phyloP scores from a whole-genome alignment of 2,888 invertebrate genomes.

The Phrixothrix hirtus region DNA sequence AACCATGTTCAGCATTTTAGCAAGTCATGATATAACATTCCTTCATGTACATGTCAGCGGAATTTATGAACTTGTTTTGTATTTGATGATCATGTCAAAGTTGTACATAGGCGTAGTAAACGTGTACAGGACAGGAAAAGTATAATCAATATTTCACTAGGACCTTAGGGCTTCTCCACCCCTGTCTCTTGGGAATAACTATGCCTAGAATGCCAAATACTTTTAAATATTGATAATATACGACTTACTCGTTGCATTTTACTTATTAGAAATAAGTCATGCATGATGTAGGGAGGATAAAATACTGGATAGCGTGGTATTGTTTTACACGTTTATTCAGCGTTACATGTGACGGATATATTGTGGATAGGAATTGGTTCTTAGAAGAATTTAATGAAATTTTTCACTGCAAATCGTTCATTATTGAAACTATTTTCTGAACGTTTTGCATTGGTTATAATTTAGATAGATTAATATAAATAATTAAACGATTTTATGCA shows the following conservation, averaged over 20 bases:
- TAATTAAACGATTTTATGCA: no score
- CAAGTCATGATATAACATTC: no score
- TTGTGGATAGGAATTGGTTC: no score
- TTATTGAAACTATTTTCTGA: no score
- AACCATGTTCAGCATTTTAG: background rate
- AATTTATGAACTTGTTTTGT: conserved; percentile 27
- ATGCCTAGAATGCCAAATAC: conserved; percentile 49
- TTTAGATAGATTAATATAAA: no score
- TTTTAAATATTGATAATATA: conserved; percentile 42
- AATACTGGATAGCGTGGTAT: no score
- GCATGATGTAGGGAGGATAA: no score
- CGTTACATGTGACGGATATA: no score
- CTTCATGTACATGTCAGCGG: background rate
- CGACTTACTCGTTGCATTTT: conserved; percentile 32
- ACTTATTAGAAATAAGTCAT: conserved; percentile 17
- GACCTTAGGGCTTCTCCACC: conserved; percentile 47
- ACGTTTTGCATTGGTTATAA: no score
- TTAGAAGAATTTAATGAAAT: no score
- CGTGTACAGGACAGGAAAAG: conserved; percentile 42
- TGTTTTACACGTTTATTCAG: no score
- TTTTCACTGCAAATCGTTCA: no score
- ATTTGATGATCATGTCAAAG: conserved; percentile 35
- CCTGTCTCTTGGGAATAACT: conserved; percentile 45
- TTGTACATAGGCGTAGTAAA: conserved; percentile 34
- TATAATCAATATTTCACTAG: conserved; percentile 52